A percentile compares a stretch with the other conserved stretches of the same genome.
Conservation (phyloP, 2,797 vertebrate genomes). For the Nyctibius grandis region DNA sequence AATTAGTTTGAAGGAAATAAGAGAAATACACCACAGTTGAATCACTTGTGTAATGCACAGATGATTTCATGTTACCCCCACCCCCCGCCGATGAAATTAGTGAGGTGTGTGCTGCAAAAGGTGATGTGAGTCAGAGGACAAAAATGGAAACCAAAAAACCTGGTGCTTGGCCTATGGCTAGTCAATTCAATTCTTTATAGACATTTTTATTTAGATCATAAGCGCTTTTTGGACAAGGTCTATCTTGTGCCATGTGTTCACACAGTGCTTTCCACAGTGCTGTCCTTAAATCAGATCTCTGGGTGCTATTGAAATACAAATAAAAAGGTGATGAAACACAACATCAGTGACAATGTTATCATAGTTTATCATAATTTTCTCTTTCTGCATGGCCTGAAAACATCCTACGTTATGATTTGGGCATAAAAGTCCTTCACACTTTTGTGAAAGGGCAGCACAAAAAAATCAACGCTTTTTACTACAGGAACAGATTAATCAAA, state of each 20-base stretch:
- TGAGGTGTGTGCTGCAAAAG: not conserved
- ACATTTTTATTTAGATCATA: not conserved
- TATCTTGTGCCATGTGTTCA: not conserved
- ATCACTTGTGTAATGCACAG: not conserved
- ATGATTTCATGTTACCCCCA: not conserved
- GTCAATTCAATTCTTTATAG: not conserved
- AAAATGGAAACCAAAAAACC: not conserved
- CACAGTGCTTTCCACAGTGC: not conserved
- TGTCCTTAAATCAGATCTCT: not conserved
- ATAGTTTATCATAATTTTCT: not conserved
- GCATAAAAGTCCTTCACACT: not conserved
- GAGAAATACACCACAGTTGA: not conserved
- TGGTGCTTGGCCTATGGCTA: not conserved
- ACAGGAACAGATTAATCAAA: not conserved
- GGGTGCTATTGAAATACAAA: not conserved
- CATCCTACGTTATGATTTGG: not conserved
- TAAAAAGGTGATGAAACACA: not conserved
- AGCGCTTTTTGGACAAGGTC: not conserved
- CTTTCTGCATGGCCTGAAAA: not conserved
- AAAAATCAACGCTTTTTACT: not conserved
- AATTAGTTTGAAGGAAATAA: constrained; percentile 27
- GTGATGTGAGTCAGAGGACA: not conserved
- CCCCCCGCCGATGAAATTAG: not conserved
- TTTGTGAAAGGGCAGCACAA: not conserved
- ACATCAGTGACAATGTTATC: not conserved